A percentile compares a stretch with the other conserved stretches of the same genome.
Conservation (phyloP, 2,888 invertebrate genomes). For the Dioctria linearis region DNA sequence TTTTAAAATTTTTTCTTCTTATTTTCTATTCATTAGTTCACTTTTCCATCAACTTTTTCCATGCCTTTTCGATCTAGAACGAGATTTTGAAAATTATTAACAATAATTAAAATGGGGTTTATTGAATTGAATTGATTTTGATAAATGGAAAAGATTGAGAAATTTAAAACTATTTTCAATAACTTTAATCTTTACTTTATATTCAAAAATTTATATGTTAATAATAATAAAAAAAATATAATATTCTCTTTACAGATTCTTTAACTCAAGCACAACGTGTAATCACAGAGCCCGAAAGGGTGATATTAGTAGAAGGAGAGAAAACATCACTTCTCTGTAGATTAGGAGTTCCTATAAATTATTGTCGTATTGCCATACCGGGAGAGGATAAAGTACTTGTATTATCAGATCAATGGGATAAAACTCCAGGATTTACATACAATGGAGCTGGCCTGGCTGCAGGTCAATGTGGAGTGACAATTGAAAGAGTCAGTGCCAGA, state of each 20-base stretch:
- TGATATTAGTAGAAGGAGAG: conserved; percentile 68
- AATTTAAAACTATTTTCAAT: no score
- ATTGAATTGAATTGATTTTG: no score
- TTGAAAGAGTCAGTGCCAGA: conserved; percentile 76
- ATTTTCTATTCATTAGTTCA: no score
- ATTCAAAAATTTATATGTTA: no score
- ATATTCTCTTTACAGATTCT: not conserved
- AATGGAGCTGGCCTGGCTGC: conserved; percentile 73
- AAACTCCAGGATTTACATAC: conserved; percentile 73
- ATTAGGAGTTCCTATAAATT: conserved; percentile 65
- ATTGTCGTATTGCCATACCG: conserved; percentile 73
- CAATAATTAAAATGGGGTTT: no score
- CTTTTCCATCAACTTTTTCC: no score
- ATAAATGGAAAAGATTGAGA: no score
- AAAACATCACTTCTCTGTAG: conserved; percentile 67
- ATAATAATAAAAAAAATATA: no score
- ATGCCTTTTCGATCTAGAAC: no score
- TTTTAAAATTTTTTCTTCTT: no score
- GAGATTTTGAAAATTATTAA: no score
- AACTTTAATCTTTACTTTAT: no score
- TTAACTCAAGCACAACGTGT: conserved; percentile 25
- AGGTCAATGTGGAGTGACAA: conserved; percentile 82
- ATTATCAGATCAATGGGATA: conserved; percentile 71
- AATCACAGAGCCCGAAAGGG: conserved; percentile 64
- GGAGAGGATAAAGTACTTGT: conserved; percentile 70